Conservation (phyloP, 2,888 invertebrate species). For the Xylota segnis region DNA sequence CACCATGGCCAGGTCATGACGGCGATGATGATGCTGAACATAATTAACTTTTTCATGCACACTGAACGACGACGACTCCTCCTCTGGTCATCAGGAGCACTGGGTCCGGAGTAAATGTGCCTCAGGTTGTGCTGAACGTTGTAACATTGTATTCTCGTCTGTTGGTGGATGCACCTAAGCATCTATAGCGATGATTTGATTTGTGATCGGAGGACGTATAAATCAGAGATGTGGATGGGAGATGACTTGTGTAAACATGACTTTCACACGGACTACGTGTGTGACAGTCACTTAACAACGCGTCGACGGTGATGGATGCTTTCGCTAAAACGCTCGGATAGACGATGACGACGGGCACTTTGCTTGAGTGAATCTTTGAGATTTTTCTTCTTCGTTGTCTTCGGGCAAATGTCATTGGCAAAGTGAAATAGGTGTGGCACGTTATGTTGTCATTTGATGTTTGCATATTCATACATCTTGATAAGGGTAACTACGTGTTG, state of each 20-base stretch:
- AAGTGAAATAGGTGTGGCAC: conserved; percentile 45
- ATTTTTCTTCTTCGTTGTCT: not conserved
- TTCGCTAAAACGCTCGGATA: conserved; percentile 29
- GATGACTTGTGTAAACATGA: conserved; percentile 62
- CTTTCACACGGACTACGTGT: conserved; percentile 38
- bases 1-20: conserved; percentile 36
- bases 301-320: conserved; percentile 60
- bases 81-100: conserved; percentile 42
- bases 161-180: not conserved
- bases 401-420: conserved; percentile 16
- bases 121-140: conserved; percentile 31
- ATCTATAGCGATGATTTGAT: conserved; percentile 45
- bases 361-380: conserved; percentile 22
- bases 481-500: not conserved
- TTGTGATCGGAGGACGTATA: conserved; percentile 28
- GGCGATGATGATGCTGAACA: conserved; percentile 7
- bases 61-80: not conserved
- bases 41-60: conserved; percentile 48
- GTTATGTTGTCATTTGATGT: conserved; percentile 14
- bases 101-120: conserved; percentile 37
- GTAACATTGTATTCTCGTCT: conserved; percentile 12
- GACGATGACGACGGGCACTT: conserved; percentile 34
- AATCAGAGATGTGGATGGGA: conserved; percentile 40
- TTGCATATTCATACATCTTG: conserved; percentile 13
- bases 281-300: conserved; percentile 50